Conservation (phyloP, 2,888 invertebrate genomes). For the Spisula subtruncata region DNA sequence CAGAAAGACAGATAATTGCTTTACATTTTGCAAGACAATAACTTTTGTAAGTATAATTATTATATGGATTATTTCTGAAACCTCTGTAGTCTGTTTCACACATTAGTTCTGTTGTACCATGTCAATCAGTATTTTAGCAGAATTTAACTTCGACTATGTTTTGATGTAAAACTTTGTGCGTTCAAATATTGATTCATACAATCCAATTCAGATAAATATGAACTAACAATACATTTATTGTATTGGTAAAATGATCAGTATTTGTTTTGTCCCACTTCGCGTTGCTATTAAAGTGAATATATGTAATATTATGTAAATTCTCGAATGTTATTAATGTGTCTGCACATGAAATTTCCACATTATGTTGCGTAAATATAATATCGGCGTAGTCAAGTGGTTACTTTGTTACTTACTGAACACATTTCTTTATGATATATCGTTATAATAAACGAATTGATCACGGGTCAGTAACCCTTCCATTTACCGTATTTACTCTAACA, state of each 20-base stretch:
- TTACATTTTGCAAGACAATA: not conserved
- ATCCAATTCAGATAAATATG: too few species aligned
- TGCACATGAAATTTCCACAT: not conserved
- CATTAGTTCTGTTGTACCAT: too few species aligned
- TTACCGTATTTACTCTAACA: not conserved
- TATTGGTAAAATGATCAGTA: too few species aligned
- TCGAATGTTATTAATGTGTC: not conserved
- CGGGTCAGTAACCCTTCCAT: not conserved
- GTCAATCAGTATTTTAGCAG: too few species aligned
- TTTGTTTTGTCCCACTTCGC: not conserved
- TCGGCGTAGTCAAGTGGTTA: too few species aligned
- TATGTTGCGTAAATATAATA: too few species aligned
- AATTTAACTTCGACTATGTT: too few species aligned
- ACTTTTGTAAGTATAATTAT: not conserved
- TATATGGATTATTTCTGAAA: too few species aligned
- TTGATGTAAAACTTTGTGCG: not conserved
- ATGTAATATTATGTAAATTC: not conserved
- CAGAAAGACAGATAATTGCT: not conserved
- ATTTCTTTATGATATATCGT: too few species aligned
- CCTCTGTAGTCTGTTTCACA: too few species aligned
- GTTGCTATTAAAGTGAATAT: not conserved
- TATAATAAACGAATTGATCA: not conserved
- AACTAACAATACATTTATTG: not conserved
- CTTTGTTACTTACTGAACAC: too few species aligned
- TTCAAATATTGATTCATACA: not conserved